These are phyloP conservation scores for Gryllus bimaculatus DNA, from an alignment of 1,140 invertebrate genomes.

Conservation along the genomic window DNA sequence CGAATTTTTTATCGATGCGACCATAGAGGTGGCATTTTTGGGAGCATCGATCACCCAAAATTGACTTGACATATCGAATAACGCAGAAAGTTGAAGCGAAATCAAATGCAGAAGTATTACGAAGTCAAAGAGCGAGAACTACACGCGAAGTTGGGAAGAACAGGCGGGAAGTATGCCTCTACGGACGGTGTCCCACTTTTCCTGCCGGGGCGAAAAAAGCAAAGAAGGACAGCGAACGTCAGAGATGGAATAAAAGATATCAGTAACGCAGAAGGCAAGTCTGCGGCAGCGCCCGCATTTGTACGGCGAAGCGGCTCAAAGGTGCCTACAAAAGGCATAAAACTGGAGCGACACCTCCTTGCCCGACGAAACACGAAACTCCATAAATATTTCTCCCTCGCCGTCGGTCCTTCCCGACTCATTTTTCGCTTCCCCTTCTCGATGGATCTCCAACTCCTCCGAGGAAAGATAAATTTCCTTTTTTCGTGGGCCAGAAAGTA, in stretches of 20 bases:
- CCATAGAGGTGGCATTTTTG: not conserved
- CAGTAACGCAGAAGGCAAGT: not conserved
- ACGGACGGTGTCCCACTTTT: not conserved
- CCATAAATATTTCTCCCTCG: not conserved
- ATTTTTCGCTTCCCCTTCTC: too few species aligned
- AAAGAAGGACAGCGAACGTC: not conserved
- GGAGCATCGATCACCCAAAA: not conserved
- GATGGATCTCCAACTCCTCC: too few species aligned
- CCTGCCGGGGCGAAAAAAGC: not conserved
- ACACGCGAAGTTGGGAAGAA: not conserved
- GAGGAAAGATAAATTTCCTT: too few species aligned
- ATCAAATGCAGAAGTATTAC: not conserved
- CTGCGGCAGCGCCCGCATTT: not conserved
- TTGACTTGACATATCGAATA: not conserved
- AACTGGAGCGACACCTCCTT: not conserved
- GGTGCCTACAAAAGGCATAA: not conserved
- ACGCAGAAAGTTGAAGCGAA: not conserved
- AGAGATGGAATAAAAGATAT: constrained; percentile 1
- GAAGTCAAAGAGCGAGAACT: not conserved
- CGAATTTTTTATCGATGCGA: not conserved
- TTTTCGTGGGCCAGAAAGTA: too few species aligned
- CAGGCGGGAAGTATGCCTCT: not conserved
- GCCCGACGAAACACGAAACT: not conserved
- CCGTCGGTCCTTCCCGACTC: too few species aligned
- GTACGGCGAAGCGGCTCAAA: not conserved